These are phyloP conservation scores for Copidosoma floridanum DNA, from an alignment of 1,140 invertebrate species.

Conservation along the genomic window DNA sequence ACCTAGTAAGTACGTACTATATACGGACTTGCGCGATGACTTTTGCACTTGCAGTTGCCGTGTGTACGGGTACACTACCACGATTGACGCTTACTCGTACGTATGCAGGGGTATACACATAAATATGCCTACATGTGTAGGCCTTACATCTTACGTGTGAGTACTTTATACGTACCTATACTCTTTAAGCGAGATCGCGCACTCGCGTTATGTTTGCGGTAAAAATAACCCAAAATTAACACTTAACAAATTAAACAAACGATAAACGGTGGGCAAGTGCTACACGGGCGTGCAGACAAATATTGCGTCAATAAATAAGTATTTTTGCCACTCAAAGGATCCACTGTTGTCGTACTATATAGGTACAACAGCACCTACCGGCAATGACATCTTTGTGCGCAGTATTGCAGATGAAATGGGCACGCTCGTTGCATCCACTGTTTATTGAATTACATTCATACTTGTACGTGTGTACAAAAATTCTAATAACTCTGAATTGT, in stretches of 20 bases:
- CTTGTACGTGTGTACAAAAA: too few species aligned
- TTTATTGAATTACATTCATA: too few species aligned
- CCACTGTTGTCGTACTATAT: slow-evolving; percentile 24
- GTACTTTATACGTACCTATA: too few species aligned
- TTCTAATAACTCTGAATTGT: too few species aligned
- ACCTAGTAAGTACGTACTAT: too few species aligned
- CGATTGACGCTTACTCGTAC: too few species aligned
- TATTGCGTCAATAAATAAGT: slow-evolving; percentile 51
- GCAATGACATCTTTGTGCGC: not conserved
- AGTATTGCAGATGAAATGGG: not conserved
- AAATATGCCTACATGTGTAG: too few species aligned
- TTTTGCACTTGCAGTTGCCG: too few species aligned
- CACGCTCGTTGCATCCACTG: not conserved
- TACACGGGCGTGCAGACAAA: slow-evolving; percentile 36
- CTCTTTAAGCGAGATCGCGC: slow-evolving; percentile 24
- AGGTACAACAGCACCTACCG: not conserved
- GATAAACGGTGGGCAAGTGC: slow-evolving; percentile 27
- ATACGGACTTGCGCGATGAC: too few species aligned
- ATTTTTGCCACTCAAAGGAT: slow-evolving; percentile 47
- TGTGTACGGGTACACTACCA: too few species aligned
- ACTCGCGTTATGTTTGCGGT: slow-evolving; percentile 38
- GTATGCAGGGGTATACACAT: too few species aligned
- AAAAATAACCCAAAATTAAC: slow-evolving; percentile 55
- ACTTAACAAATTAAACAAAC: slow-evolving; percentile 53
- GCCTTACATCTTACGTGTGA: too few species aligned